Evolutionary conservation across 2,113 vertebrate species (phyloP), one percentile per base, ranked within the genome.

Genomic region (Solea solea): DNA sequence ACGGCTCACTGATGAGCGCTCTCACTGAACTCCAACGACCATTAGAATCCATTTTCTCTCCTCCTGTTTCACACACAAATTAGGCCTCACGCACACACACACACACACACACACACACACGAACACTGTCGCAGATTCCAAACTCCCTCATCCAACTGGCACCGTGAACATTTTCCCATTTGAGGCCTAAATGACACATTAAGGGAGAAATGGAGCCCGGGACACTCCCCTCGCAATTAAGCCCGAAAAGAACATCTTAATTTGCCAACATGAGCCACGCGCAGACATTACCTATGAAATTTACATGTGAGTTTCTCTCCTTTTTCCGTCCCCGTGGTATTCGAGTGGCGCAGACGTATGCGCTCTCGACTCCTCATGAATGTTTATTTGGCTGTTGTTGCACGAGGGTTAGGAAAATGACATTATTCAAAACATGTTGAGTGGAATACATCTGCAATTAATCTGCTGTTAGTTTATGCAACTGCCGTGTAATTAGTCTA

Each of bases 21-120:
- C 87, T 88, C 80, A 86, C 91, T 88, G 88, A 87, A 89, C 87
- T 88, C 76, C 78, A 82, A 76, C 76, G 64, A 89, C 91, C 87
- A 91, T 89, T 85, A 85, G 85, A 90, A 86, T 73, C 78, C 88
- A 89, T 90, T 89, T 90, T 84, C 70, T 50, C 75, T 80, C 82
- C 82, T 88, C 77, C 70, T 77, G 75, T 92, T 91, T 87, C 78
- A 87, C 64, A 73, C 77, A 16, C 77, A 77, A 78, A 87, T 84
- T 74, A 82, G 61, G 40, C 56, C 50, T 71, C 48, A 5, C 12
- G 2, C 11, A 14, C 7, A 48, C 9, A 13, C 13, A 46, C 44
- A 10, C 6, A 48, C 45, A 48, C 45, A 3, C 6, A 69, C 58
- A 41, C 53, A 45, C 58, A 49, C 15, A 62, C 48, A 59, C 49